These are phyloP conservation scores for Musca domestica DNA, from an alignment of 1,140 invertebrate genomes.

Conservation along the genomic window DNA sequence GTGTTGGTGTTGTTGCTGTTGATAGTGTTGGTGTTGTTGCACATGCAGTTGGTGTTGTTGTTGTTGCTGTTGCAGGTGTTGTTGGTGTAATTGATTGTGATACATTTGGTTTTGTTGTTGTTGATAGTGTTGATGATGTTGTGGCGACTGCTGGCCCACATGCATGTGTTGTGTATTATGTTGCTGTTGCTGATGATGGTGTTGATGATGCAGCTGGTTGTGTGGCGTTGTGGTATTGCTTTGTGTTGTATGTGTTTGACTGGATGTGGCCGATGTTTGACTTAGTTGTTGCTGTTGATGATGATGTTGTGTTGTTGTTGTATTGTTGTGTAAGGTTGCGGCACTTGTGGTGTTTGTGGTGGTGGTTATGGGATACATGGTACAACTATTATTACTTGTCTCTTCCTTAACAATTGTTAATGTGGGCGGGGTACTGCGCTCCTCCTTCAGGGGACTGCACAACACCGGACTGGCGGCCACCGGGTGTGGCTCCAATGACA, in stretches of 20 bases:
- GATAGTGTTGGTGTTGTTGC: slow-evolving; percentile 45
- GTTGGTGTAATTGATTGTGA: slow-evolving; percentile 48
- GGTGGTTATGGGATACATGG: slow-evolving; percentile 62
- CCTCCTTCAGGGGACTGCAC: slow-evolving; percentile 61
- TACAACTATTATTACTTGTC: slow-evolving; percentile 65
- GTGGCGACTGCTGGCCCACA: slow-evolving; percentile 38
- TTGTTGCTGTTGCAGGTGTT: slow-evolving; percentile 38
- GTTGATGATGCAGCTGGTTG: slow-evolving; percentile 53
- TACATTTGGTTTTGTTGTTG: slow-evolving; percentile 33
- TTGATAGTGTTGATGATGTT: slow-evolving; percentile 52
- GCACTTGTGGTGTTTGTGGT: slow-evolving; percentile 34
- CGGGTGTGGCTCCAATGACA: slow-evolving; percentile 64
- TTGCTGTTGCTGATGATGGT: slow-evolving; percentile 35
- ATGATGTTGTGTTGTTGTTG: slow-evolving; percentile 56
- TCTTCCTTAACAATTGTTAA: slow-evolving; percentile 71
- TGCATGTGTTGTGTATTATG: slow-evolving; percentile 43
- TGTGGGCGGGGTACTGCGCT: slow-evolving; percentile 56
- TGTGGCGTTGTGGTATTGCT: slow-evolving; percentile 46
- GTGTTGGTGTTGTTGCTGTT: slow-evolving; percentile 40
- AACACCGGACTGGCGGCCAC: slow-evolving; percentile 55
- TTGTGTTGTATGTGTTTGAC: slow-evolving; percentile 30
- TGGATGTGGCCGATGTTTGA: slow-evolving; percentile 37
- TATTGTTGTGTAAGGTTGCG: slow-evolving; percentile 29
- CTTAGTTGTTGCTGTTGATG: slow-evolving; percentile 34
- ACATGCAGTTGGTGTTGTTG: slow-evolving; percentile 54